Percentiles rank a stretch among this genome's conserved stretches.
phyloP scores from a whole-genome alignment of 2,888 invertebrate species.

The Deilephila porcellus region DNA sequence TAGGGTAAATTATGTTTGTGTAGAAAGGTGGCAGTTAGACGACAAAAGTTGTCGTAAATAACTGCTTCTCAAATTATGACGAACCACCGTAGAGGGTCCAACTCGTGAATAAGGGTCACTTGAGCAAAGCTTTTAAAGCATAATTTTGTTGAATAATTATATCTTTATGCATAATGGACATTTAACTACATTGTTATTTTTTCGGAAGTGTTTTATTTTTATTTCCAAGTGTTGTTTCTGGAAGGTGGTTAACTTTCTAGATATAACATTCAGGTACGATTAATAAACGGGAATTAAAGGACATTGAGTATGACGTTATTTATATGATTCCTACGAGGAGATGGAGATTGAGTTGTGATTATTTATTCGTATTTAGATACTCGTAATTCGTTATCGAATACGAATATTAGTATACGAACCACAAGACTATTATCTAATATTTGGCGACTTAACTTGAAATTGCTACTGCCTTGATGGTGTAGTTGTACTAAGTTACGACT shows the following conservation, averaged over 20 bases:
- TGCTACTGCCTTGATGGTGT: too few relatives aligned
- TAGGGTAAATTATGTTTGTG: slow-evolving; percentile 40
- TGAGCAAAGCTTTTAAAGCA: slow-evolving; percentile 58
- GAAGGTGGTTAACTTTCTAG: neutral
- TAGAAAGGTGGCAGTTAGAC: slow-evolving; percentile 30
- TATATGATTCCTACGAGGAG: neutral
- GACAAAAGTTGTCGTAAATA: slow-evolving; percentile 39
- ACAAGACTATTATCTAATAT: too few relatives aligned
- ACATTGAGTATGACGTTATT: neutral
- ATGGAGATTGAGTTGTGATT: too few relatives aligned
- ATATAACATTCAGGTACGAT: neutral
- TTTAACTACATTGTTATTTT: neutral
- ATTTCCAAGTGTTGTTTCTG: neutral
- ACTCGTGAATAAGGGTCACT: slow-evolving; percentile 52
- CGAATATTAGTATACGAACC: too few relatives aligned
- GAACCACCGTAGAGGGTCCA: slow-evolving; percentile 53
- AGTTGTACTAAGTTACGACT: too few relatives aligned
- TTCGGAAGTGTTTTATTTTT: neutral
- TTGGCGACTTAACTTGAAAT: too few relatives aligned
- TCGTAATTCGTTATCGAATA: too few relatives aligned
- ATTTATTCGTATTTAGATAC: too few relatives aligned
- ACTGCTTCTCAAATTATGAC: slow-evolving; percentile 55
- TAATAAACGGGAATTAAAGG: neutral
- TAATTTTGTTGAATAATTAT: slow-evolving; percentile 49
- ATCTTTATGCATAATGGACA: slow-evolving; percentile 9